Base-by-base conservation (phyloP, 2,113 vertebrate species). In the Hippopotamus amphibius region DNA sequence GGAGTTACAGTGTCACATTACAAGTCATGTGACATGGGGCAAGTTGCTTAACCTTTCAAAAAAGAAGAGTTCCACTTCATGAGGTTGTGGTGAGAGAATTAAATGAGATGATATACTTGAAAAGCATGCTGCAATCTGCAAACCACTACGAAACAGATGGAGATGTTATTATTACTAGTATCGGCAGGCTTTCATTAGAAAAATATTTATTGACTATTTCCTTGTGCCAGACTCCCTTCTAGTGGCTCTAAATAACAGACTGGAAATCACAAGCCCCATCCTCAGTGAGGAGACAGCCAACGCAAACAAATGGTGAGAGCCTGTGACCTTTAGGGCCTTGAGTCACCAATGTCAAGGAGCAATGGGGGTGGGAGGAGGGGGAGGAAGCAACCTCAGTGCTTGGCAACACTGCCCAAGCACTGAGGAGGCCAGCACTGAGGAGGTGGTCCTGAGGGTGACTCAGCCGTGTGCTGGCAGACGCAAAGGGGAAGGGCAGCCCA, bases 141-240 rank as follows among this genome's bases (percentile, higher is more conserved):
- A 93, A 37, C 17, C 8, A 69, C 53, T 46, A 37, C 2, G 28
- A 77, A 80, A 79, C 41, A 88, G 50, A 85, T 43, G 74, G 41
- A 74, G 37, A 69, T 43, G 43, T 59, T 92, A 46, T 22, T 72
- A 57, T 43, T 76, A 63, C 53, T 41, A 37, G 33, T 11, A 53
- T 30, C 48, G 53, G 37, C 57, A 84, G 68, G 50, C 11, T 84
- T 65, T 69, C 50, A 65, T 24, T 53, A 68, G 48, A 65, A 87
- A 91, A 76, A 69, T 63, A 76, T 55, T 88, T 84, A 88, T 28
- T n/a, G 82, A 90, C 13, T 85, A 65, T 80, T 87, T 89, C 30
- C 41, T 12, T 21, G 55, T 37, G 88, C n/a, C 53, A 46, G 50
- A 71, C 28, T 87, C 76, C 63, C 72, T 91, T 59, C 59, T 30